These are phyloP conservation scores for Plebejus melissa DNA, from an alignment of 2,888 invertebrate genomes.

Conservation along the genomic window DNA sequence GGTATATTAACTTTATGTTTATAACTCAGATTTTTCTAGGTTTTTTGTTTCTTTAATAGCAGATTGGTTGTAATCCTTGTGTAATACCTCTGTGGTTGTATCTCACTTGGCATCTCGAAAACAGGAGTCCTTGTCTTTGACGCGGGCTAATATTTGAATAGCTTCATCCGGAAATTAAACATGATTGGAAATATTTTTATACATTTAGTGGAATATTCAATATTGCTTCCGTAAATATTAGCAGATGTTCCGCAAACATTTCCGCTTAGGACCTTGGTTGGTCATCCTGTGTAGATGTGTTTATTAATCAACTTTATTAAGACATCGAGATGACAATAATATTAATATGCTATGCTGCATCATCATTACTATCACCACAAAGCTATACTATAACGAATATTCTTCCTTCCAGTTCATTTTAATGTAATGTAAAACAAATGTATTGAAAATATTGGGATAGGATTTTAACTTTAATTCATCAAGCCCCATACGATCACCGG, in stretches of 20 bases:
- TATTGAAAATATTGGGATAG: too few relatives aligned
- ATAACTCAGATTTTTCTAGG: neutral
- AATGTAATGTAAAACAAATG: too few relatives aligned
- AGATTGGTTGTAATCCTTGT: neutral
- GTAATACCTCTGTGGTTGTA: too few relatives aligned
- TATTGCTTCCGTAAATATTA: slow-evolving; percentile 16
- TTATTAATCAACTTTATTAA: slow-evolving; percentile 6
- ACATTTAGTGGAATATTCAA: slow-evolving; percentile 2
- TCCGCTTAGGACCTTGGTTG: neutral
- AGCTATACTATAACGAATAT: too few relatives aligned
- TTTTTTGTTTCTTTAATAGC: neutral
- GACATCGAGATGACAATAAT: neutral
- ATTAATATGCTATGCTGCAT: neutral
- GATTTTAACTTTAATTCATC: too few relatives aligned
- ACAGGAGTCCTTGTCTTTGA: slow-evolving; percentile 1
- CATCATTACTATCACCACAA: neutral
- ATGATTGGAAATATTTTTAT: neutral
- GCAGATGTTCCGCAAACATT: neutral
- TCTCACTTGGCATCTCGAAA: neutral
- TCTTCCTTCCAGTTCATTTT: too few relatives aligned
- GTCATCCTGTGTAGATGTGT: neutral
- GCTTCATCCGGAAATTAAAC: neutral
- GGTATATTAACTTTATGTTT: too few relatives aligned
- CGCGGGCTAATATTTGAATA: neutral
- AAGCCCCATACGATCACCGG: too few relatives aligned